phyloP scores from a whole-genome alignment of 2,113 vertebrate genomes.

The Notothenia coriiceps region DNA sequence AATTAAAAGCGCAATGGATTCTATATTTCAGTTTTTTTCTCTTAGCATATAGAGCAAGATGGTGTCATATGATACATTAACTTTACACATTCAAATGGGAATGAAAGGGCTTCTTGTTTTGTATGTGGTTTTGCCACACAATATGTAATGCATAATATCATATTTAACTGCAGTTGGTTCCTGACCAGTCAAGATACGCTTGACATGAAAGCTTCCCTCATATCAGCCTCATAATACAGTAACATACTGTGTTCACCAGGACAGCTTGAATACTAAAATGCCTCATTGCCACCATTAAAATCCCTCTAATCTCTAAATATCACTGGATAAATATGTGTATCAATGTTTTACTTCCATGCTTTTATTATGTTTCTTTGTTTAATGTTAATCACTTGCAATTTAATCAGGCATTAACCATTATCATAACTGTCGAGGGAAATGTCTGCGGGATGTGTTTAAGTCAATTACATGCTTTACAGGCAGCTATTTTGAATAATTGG shows the following conservation, averaged over 20 bases:
- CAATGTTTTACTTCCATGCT: slow-evolving; percentile 12
- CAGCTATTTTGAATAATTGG: slow-evolving; percentile 48
- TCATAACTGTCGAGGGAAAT: slow-evolving; percentile 27
- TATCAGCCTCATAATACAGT: neutral
- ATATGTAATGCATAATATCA: neutral
- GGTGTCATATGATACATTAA: neutral
- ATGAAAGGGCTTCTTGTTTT: neutral
- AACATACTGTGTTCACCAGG: neutral
- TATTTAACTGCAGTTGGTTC: neutral
- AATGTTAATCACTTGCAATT: slow-evolving; percentile 47
- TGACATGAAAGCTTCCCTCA: neutral
- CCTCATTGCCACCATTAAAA: slow-evolving; percentile 19
- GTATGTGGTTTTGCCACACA: neutral
- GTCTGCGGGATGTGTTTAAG: slow-evolving; percentile 53
- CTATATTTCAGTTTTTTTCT: neutral
- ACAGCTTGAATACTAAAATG: slow-evolving; percentile 21
- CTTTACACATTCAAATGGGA: neutral
- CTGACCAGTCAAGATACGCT: neutral
- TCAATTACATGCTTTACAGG: slow-evolving; percentile 55
- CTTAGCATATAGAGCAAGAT: neutral
- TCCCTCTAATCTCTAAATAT: slow-evolving; percentile 11
- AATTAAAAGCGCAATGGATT: slow-evolving; percentile 6
- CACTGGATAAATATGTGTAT: neutral
- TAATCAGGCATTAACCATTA: slow-evolving; percentile 38
- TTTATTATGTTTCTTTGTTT: slow-evolving; percentile 7